Evolutionary conservation across 30 jellyfish, hydroid and myxozoan species (phyloP), one percentile per base, ranked within the genome.

Genomic region (Phacellophora camtschatica): DNA sequence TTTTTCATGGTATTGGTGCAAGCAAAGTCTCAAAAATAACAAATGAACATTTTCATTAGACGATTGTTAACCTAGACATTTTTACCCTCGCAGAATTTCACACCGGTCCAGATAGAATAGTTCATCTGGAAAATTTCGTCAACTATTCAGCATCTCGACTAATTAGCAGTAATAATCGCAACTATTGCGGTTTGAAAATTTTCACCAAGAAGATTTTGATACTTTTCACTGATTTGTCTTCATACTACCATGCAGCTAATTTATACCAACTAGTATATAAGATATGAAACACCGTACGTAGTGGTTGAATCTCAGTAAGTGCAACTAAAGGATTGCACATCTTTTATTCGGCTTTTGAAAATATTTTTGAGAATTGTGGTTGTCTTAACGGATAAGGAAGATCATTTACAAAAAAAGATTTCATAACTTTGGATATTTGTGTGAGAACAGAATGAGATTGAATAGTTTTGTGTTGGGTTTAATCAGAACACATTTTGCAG

Each of bases 11-110:
- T 16, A 13, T 59, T 59, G 74, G 74, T 59, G 9, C 2, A 16
- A 59, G 28, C 28, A 59, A 59, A 32, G 74, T 59, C 74, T 59
- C 74, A 12, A 19, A 59, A 29, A 13, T 59, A 59, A 16, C 0
- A 0, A 48, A 59, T 59, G 45, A 18, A 0, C 48, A 59, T 13
- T 59, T 59, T 28, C 45, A 19, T 12, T 13, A 59, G 2, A 12
- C 42, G 19, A 1, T 59, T n/a, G n/a, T 19, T 32, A 59, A 59
- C 33, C 28, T 59, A 29, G 48, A 59, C 28, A n/a, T n/a, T 5
- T 59, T 59, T 59, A 48, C 74, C 23, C 74, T 59, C 18, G 23
- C 54, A 59, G 74, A 59, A 59, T 19, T 48, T 19, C 74, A 59
- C 28, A 59, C 74, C 28, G 46, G 74, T 0, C 74, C 74, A 19